phyloP scores from a whole-genome alignment of 2,113 vertebrate species.

The Paracanthobrama guichenoti region DNA sequence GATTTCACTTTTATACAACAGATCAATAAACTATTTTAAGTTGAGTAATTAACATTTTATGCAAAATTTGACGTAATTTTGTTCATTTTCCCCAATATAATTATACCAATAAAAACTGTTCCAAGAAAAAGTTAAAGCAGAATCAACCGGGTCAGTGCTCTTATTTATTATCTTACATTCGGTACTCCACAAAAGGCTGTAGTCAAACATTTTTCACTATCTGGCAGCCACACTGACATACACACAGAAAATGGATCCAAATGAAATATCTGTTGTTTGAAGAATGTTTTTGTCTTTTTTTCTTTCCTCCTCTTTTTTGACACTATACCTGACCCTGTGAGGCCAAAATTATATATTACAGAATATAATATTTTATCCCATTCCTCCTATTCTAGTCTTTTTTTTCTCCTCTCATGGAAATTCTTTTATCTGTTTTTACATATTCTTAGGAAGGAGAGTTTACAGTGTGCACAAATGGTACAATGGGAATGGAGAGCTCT shows the following conservation, averaged over 20 bases:
- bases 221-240: neutral
- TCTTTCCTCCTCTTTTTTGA: neutral
- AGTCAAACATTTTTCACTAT: neutral
- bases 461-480: neutral
- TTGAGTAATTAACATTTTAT: neutral
- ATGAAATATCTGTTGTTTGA: neutral
- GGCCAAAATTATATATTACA: too few relatives aligned
- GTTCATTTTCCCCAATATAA: neutral
- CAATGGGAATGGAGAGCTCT: neutral
- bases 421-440: neutral
- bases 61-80: neutral
- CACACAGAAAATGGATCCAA: neutral
- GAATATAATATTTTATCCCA: too few relatives aligned
- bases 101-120: neutral
- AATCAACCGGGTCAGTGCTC: neutral
- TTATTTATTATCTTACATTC: neutral
- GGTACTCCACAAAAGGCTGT: neutral
- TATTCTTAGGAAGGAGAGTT: neutral
- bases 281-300: neutral
- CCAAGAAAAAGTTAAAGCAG: neutral
- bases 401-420: neutral
- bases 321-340: too few relatives aligned
- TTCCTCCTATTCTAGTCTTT: neutral
- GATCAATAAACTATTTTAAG: neutral
- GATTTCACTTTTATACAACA: neutral